Percentiles rank a stretch among this genome's conserved stretches.
Conservation (phyloP, 2,888 invertebrate species). For the Plagodis pulveraria region DNA sequence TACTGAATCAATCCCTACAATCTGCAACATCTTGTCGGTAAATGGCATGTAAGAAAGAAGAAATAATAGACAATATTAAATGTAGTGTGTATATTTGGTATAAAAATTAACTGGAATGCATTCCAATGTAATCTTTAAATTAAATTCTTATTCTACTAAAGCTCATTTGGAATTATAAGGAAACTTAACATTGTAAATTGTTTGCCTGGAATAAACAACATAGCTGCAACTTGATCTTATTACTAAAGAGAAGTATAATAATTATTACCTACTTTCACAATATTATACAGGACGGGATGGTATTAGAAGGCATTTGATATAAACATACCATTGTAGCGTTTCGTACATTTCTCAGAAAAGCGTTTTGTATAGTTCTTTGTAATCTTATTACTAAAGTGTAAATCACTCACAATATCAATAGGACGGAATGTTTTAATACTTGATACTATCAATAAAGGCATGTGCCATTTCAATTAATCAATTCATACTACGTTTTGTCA, state of each 20-base stretch:
- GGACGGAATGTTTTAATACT: conserved; percentile 20
- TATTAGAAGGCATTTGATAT: too few species aligned
- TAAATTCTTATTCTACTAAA: conserved; percentile 50
- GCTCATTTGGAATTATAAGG: conserved; percentile 36
- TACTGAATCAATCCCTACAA: too few species aligned
- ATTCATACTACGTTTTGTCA: too few species aligned
- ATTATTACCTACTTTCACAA: background rate
- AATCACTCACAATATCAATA: background rate
- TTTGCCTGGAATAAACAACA: conserved; percentile 1
- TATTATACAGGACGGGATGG: background rate
- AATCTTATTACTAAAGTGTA: too few species aligned
- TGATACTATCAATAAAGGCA: conserved; percentile 7
- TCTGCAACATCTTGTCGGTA: too few species aligned
- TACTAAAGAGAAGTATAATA: too few species aligned
- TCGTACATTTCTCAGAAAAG: too few species aligned
- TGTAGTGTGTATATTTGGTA: conserved; percentile 78
- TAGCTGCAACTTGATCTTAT: background rate
- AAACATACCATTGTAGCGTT: too few species aligned
- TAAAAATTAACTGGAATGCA: conserved; percentile 71
- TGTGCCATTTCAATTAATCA: too few species aligned
- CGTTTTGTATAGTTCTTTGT: too few species aligned
- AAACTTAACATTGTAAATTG: conserved; percentile 24
- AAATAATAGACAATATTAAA: conserved; percentile 33
- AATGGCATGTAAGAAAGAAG: conserved; percentile 14
- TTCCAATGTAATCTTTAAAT: conserved; percentile 64